Percentiles rank a stretch among this genome's conserved stretches.
These are phyloP conservation scores for Patiria miniata DNA, from an alignment of 35 echinoderm and acorn worm species.

Conservation along the genomic window DNA sequence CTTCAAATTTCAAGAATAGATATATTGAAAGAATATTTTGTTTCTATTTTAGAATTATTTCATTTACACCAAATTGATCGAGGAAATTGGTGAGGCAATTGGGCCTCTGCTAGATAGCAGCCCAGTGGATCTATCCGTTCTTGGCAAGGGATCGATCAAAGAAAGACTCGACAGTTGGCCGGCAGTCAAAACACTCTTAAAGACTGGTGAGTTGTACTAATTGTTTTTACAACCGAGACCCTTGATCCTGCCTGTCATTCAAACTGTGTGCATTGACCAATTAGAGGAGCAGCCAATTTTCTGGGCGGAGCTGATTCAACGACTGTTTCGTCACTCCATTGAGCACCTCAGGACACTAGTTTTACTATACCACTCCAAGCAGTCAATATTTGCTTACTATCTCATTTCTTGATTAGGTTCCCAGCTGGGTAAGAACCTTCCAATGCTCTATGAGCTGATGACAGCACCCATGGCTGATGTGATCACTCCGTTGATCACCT, in stretches of 20 bases:
- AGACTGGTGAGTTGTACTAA: conserved; percentile 71
- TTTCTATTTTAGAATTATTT: neutral
- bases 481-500: too few relatives aligned
- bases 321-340: too few relatives aligned
- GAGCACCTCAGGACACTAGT: too few relatives aligned
- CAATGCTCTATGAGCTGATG: conserved; percentile 82
- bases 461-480: conserved; percentile 87
- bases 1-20: too few relatives aligned
- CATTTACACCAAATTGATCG: conserved; percentile 49
- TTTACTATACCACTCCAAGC: neutral
- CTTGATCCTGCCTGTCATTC: too few relatives aligned
- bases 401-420: neutral
- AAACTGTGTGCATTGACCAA: too few relatives aligned
- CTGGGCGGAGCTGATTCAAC: too few relatives aligned
- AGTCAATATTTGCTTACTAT: neutral
- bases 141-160: conserved; percentile 42
- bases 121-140: conserved; percentile 56
- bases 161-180: conserved; percentile 51
- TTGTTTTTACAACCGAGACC: too few relatives aligned
- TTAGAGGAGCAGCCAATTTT: too few relatives aligned
- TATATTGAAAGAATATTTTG: neutral
- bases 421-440: conserved; percentile 57
- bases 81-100: conserved; percentile 58
- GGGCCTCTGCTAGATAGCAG: conserved; percentile 65
- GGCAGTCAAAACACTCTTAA: conserved; percentile 49